Evolutionary conservation across 1,140 invertebrate species (phyloP).

Genomic region (Armadillidium nasatum): DNA sequence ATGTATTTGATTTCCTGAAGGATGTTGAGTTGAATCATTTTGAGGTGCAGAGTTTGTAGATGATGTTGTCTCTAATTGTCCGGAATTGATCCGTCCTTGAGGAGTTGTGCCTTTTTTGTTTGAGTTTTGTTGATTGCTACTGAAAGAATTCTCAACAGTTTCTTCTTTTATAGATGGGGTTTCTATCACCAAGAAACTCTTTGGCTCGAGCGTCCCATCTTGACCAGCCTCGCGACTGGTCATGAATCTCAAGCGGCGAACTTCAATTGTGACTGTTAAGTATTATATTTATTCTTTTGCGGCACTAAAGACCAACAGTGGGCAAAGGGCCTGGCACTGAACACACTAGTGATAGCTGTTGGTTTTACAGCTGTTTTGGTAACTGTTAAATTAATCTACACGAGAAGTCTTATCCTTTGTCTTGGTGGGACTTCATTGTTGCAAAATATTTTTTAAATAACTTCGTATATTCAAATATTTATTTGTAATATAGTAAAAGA

Average conservation of each 20-base stretch:
- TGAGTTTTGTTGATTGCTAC: neutral
- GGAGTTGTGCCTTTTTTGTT: neutral
- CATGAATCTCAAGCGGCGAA: neutral
- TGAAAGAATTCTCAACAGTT: neutral
- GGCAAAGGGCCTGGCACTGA: no score
- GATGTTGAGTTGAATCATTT: neutral
- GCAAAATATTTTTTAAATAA: no score
- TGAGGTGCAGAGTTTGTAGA: neutral
- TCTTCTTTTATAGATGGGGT: neutral
- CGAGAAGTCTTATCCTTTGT: no score
- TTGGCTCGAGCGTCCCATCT: neutral
- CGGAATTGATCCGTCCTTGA: neutral
- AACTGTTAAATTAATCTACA: no score
- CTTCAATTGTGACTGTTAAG: neutral
- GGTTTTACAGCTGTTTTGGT: no score
- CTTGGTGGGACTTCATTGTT: no score
- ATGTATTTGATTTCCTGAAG: neutral
- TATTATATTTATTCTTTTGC: no score
- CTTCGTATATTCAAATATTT: no score
- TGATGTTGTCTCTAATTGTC: neutral
- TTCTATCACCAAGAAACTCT: neutral
- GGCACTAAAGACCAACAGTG: no score
- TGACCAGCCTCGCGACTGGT: constrained; percentile 4
- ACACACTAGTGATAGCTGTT: no score
- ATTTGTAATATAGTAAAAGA: no score